A percentile compares a stretch with the other conserved stretches of the same genome.
phyloP scores from a whole-genome alignment of 1,140 invertebrate species.

The Chrysomallon squamiferum region DNA sequence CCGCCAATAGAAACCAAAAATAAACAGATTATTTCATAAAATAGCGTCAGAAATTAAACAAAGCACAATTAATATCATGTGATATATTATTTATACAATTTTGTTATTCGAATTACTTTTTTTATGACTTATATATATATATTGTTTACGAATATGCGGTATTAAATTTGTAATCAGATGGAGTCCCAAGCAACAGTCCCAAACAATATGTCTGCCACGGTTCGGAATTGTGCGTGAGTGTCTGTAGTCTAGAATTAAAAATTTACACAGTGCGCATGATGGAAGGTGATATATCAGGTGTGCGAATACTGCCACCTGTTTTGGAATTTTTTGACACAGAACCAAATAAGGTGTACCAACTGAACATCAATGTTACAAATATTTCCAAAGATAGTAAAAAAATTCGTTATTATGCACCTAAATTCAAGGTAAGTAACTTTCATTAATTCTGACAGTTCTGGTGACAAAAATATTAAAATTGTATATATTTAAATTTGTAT shows the following conservation, averaged over 20 bases:
- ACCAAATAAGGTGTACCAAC: constrained; percentile 40
- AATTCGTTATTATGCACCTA: constrained; percentile 58
- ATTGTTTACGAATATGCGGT: constrained; percentile 9
- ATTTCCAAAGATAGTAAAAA: constrained; percentile 54
- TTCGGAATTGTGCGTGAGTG: not conserved
- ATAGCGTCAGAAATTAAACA: too few relatives aligned
- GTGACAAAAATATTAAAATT: too few relatives aligned
- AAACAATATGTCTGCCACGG: constrained; percentile 50
- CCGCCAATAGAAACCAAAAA: too few relatives aligned
- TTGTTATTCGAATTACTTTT: too few relatives aligned
- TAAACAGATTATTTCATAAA: too few relatives aligned
- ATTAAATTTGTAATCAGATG: not conserved
- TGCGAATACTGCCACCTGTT: constrained; percentile 52
- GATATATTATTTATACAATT: too few relatives aligned
- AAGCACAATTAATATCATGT: not conserved
- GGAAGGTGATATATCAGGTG: constrained; percentile 56
- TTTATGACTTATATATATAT: not conserved
- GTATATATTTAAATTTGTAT: too few relatives aligned
- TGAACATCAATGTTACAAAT: constrained; percentile 58
- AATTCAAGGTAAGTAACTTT: constrained; percentile 47
- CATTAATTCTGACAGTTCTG: too few relatives aligned
- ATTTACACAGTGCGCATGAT: constrained; percentile 24
- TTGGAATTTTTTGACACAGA: constrained; percentile 56
- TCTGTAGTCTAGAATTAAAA: not conserved
- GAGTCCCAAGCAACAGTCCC: constrained; percentile 31